These are phyloP conservation scores for Acanthopagrus latus DNA, from an alignment of 2,797 vertebrate species.

Conservation along the genomic window DNA sequence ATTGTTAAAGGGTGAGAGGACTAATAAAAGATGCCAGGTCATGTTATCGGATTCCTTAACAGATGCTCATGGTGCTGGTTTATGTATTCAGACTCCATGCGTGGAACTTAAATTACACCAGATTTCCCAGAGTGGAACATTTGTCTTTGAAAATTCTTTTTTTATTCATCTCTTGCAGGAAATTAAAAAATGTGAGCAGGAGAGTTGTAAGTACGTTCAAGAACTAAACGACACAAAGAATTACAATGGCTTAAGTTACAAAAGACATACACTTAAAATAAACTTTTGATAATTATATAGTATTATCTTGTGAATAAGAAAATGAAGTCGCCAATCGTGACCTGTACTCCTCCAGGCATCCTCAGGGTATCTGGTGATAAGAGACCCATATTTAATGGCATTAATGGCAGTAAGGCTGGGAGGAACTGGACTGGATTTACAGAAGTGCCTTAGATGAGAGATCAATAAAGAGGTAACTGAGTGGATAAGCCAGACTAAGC, in stretches of 20 bases:
- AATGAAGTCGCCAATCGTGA: constrained; percentile 22
- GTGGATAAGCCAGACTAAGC: constrained; percentile 79
- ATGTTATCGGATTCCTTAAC: constrained; percentile 72
- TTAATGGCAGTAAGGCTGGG: constrained; percentile 61
- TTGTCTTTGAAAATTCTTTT: constrained; percentile 11
- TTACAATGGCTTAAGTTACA: constrained; percentile 1
- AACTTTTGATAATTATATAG: constrained; percentile 8
- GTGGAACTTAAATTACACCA: constrained; percentile 18
- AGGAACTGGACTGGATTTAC: constrained; percentile 76
- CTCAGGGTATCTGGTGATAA: constrained; percentile 67
- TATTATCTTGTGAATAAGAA: constrained; percentile 43
- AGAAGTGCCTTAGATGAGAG: constrained; percentile 78
- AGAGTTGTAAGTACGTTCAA: background rate
- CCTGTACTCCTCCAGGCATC: constrained; percentile 29
- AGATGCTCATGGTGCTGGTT: constrained; percentile 53
- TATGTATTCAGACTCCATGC: constrained; percentile 64
- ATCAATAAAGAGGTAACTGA: constrained; percentile 82
- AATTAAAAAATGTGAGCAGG: background rate
- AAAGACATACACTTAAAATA: constrained; percentile 17
- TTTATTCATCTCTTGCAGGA: background rate
- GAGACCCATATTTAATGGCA: constrained; percentile 66
- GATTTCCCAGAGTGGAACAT: background rate
- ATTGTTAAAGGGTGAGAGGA: constrained; percentile 80
- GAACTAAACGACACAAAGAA: background rate
- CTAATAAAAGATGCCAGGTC: constrained; percentile 78